Conservation (phyloP, 2,888 invertebrate species). For the Catocala fraxini region DNA sequence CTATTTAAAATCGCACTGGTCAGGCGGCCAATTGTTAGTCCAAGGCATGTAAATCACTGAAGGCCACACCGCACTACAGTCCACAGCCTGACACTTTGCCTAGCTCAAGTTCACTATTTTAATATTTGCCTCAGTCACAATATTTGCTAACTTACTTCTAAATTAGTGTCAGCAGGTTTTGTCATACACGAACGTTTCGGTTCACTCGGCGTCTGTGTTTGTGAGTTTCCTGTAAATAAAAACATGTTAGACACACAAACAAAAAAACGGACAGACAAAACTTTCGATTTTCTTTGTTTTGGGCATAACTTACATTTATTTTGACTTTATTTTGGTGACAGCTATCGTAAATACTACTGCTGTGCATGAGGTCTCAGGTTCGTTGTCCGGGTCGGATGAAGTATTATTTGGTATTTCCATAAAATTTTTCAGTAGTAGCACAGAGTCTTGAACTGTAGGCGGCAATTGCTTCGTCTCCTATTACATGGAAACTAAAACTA, state of each 20-base stretch:
- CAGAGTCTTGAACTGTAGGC: too few species aligned
- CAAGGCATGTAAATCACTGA: conserved; percentile 13
- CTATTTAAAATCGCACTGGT: conserved; percentile 14
- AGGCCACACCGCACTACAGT: conserved; percentile 23
- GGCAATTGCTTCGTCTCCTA: too few species aligned
- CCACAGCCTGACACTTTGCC: conserved; percentile 7
- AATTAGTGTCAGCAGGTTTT: conserved; percentile 64
- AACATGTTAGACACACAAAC: background rate
- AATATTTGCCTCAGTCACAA: conserved; percentile 56
- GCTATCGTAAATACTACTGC: too few species aligned
- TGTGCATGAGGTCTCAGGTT: too few species aligned
- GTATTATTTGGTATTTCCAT: too few species aligned
- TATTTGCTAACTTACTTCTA: conserved; percentile 62
- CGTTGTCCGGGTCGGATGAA: too few species aligned
- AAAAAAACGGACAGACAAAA: background rate
- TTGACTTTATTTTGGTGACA: too few species aligned
- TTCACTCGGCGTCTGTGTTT: conserved; percentile 59
- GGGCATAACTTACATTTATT: too few species aligned
- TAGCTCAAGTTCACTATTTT: conserved; percentile 19
- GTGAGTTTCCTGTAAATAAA: conserved; percentile 59
- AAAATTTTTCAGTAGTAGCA: too few species aligned
- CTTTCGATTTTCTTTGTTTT: too few species aligned
- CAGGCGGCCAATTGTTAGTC: conserved; percentile 17
- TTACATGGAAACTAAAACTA: too few species aligned
- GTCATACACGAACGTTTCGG: conserved; percentile 57